These are phyloP conservation scores for Pollenia angustigena DNA, from an alignment of 2,888 invertebrate species.

Conservation along the genomic window DNA sequence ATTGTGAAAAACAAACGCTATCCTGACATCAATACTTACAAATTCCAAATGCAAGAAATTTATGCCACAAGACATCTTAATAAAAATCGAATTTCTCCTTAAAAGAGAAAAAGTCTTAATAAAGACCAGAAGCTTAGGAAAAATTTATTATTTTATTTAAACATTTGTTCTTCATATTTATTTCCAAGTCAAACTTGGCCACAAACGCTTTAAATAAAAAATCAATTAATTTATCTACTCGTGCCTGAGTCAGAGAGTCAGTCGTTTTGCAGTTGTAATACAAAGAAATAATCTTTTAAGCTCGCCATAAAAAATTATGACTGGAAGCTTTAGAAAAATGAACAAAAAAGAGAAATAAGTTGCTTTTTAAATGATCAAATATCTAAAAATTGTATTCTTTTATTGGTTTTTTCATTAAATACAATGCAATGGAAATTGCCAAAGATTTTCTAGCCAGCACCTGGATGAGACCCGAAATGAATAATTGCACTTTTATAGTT, in stretches of 20 bases:
- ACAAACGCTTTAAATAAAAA: constrained; percentile 48
- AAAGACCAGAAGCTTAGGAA: constrained; percentile 67
- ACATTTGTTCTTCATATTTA: constrained; percentile 45
- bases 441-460: constrained; percentile 43
- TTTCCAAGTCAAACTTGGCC: neutral
- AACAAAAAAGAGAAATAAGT: constrained; percentile 10
- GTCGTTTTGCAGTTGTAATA: neutral
- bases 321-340: constrained; percentile 56
- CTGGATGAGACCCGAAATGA: constrained; percentile 44
- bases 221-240: constrained; percentile 61
- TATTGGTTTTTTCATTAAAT: constrained; percentile 54
- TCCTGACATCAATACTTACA: neutral
- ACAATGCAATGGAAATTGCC: constrained; percentile 49
- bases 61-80: constrained; percentile 57
- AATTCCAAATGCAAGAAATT: neutral
- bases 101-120: constrained; percentile 16
- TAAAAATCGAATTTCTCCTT: constrained; percentile 40
- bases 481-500: constrained; percentile 61
- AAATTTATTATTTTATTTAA: constrained; percentile 49
- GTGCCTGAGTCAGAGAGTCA: neutral
- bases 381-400: constrained; percentile 29
- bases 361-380: constrained; percentile 39
- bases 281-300: constrained; percentile 44
- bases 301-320: constrained; percentile 50
- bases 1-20: too few relatives aligned